These are phyloP conservation scores for Heliangelus exortis DNA, from an alignment of 2,797 vertebrate genomes.

Conservation along the genomic window DNA sequence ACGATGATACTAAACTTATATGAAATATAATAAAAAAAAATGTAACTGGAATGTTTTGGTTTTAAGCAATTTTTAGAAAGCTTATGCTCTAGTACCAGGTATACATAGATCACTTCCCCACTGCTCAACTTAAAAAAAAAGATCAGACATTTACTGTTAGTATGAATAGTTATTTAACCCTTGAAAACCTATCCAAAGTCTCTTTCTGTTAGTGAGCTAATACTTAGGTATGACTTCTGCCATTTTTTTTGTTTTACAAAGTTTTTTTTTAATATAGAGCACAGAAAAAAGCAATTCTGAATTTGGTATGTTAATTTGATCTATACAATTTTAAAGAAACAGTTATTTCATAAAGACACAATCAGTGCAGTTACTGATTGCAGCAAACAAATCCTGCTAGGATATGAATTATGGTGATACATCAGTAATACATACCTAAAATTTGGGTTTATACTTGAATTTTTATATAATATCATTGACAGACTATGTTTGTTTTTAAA, in stretches of 20 bases:
- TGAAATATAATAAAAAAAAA: conserved; percentile 30
- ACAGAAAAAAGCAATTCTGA: neutral
- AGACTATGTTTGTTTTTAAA: neutral
- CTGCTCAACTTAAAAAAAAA: conserved; percentile 16
- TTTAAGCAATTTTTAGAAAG: conserved; percentile 39
- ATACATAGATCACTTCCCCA: neutral
- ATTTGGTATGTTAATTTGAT: neutral
- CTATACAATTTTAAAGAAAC: conserved; percentile 1
- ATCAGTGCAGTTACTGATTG: neutral
- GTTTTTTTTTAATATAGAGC: neutral
- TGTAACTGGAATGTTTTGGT: conserved; percentile 26
- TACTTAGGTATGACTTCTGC: neutral
- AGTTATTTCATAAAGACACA: conserved; percentile 5
- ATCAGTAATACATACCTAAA: neutral
- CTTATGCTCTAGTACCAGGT: conserved; percentile 13
- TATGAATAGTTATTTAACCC: neutral
- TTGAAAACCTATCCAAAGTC: conserved; percentile 7
- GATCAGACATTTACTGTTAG: neutral
- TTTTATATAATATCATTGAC: neutral
- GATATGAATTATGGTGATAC: neutral
- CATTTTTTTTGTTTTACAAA: conserved; percentile 20
- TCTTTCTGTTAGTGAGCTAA: conserved; percentile 5
- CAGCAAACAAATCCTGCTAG: neutral
- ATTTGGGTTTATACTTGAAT: neutral
- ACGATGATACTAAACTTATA: conserved; percentile 37